These are phyloP conservation scores for Drosophila kurseongensis DNA, from an alignment of 1,140 invertebrate genomes.

Conservation along the genomic window DNA sequence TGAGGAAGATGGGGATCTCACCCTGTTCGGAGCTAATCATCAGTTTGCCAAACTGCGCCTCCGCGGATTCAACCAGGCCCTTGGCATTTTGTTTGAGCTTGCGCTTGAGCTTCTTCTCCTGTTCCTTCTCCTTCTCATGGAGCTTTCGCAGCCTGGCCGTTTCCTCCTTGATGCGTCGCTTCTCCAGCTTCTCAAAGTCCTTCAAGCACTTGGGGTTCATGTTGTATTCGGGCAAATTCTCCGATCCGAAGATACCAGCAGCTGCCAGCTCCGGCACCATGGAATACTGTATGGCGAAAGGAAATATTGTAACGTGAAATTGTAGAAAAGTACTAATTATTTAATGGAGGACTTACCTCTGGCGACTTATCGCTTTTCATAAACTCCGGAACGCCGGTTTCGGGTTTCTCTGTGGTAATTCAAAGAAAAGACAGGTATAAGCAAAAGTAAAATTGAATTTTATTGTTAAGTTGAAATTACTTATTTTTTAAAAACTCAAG, in stretches of 20 bases:
- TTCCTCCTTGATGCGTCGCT: conserved; percentile 90
- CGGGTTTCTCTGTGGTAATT: conserved; percentile 64
- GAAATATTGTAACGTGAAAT: neutral
- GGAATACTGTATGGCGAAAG: conserved; percentile 85
- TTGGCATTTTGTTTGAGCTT: conserved; percentile 87
- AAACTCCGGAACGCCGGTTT: conserved; percentile 63
- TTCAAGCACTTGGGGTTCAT: conserved; percentile 89
- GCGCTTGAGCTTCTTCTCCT: conserved; percentile 91
- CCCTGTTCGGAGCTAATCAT: conserved; percentile 92
- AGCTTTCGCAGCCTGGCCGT: conserved; percentile 87
- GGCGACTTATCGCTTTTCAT: conserved; percentile 87
- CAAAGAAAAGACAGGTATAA: neutral
- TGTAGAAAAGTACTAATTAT: no score
- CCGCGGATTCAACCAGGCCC: conserved; percentile 80
- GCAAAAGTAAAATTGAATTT: no score
- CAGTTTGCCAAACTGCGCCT: conserved; percentile 85
- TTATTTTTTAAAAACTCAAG: no score
- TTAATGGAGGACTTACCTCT: conserved; percentile 85
- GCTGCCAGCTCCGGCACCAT: conserved; percentile 86
- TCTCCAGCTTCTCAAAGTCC: conserved; percentile 92
- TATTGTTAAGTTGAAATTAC: no score
- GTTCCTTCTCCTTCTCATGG: conserved; percentile 90
- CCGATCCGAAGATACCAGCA: conserved; percentile 85
- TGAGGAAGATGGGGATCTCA: conserved; percentile 95
- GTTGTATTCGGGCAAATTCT: conserved; percentile 88